These are phyloP conservation scores for Ephestia elutella DNA, from an alignment of 1,140 invertebrate genomes.

Conservation along the genomic window DNA sequence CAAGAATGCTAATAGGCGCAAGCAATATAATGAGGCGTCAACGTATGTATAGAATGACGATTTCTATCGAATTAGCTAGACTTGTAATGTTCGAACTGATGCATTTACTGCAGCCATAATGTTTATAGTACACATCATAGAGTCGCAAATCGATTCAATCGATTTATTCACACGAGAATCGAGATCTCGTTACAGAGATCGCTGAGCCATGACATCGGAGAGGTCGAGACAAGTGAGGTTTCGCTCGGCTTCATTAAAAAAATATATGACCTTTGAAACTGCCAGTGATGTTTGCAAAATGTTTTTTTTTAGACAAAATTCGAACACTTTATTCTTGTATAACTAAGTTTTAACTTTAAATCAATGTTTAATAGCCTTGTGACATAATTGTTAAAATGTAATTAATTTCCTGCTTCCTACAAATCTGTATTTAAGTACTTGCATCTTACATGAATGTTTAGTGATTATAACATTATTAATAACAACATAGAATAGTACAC, in stretches of 20 bases:
- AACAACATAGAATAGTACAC: too few relatives aligned
- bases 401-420: too few relatives aligned
- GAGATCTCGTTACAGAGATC: slow-evolving; percentile 43
- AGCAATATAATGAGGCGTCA: slow-evolving; percentile 19
- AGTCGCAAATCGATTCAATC: neutral
- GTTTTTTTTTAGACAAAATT: neutral
- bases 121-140: slow-evolving; percentile 5
- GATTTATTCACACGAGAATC: slow-evolving; percentile 24
- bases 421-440: too few relatives aligned
- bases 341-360: too few relatives aligned
- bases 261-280: neutral
- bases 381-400: too few relatives aligned
- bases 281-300: neutral
- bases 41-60: slow-evolving; percentile 26
- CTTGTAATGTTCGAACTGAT: neutral
- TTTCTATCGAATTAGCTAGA: slow-evolving; percentile 37
- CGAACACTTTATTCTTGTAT: too few relatives aligned
- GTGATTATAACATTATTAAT: too few relatives aligned
- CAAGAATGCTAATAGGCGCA: slow-evolving; percentile 12
- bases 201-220: slow-evolving; percentile 33
- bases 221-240: slow-evolving; percentile 25
- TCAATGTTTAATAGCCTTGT: too few relatives aligned
- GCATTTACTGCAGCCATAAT: slow-evolving; percentile 5
- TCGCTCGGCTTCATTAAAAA: slow-evolving; percentile 3
- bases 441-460: too few relatives aligned